Evolutionary conservation across 2,888 invertebrate species (phyloP), one percentile per base, ranked within the genome.

Genomic region (Drosophila anomalata): DNA sequence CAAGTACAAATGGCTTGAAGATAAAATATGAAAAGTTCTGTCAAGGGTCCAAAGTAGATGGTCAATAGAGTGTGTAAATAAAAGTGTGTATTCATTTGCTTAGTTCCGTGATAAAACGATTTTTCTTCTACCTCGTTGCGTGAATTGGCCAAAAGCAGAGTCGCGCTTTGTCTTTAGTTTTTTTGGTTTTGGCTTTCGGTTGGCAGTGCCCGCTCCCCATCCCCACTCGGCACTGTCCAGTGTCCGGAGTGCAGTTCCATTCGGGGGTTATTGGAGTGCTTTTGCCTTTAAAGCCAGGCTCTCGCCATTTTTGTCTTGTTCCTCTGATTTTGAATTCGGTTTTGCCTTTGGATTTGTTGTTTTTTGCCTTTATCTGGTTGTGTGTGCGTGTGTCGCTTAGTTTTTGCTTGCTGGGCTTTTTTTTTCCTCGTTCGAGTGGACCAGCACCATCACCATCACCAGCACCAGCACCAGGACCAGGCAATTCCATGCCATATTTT

Each of bases 121-220:
- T 42, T 31, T 54, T 17, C 33, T 29, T 26, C 33, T 26, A 9
- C 29, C 36, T 36, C 6, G 7, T 29, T 3, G 69, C 73, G 87
- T 73, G 85, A 84, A 83, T 83, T 83, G 87, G 87, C 83, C 87
- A 78, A 83, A 84, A 78, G 84, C 83, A 72, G 71, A 73, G 73
- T 73, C 84, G 55, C 69, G 69, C 71, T 71, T 39, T 50, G 69
- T 54, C 63, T 62, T 42, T 20, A 17, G 41, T 41, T 41, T 42
- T 17, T 42, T 42, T 20, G 6, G 6, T 2, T 6, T 36, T n/a
- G 36, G n/a, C 36, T 36, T 36, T 36, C 36, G 7, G 36, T 36
- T 36, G 36, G 36, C 65, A 65, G 50, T 61, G 29, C 39, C 57
- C 57, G 39, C n/a, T 14, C 17, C 24, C 17, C 17, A 17, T 17